Evolutionary conservation across 1,140 invertebrate genomes (phyloP).

Genomic region (Tetramorium alpestre): DNA sequence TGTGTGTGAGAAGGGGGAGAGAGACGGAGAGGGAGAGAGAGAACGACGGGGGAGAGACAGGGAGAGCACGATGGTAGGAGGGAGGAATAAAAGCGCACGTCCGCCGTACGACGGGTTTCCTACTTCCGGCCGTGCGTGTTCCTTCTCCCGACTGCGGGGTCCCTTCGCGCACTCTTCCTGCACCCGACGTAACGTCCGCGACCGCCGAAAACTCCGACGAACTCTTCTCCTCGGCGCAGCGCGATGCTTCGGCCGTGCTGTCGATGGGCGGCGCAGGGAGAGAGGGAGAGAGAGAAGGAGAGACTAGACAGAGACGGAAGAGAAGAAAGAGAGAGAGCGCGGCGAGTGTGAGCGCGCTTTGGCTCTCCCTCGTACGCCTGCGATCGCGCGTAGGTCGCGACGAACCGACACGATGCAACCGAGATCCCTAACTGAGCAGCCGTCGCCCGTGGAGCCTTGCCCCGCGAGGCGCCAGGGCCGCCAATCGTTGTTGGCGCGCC

Average conservation of each 20-base stretch:
- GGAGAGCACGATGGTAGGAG: constrained; percentile 47
- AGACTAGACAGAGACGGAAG: constrained; percentile 3
- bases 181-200: neutral
- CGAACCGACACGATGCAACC: constrained; percentile 79
- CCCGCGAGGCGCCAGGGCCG: constrained; percentile 68
- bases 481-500: constrained; percentile 52
- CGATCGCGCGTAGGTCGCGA: constrained; percentile 17
- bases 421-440: constrained; percentile 80
- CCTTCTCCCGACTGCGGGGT: neutral
- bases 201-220: neutral
- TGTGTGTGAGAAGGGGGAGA: neutral
- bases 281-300: constrained; percentile 18
- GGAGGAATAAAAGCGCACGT: constrained; percentile 51
- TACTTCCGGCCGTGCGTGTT: constrained; percentile 48
- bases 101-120: constrained; percentile 48
- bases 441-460: constrained; percentile 75
- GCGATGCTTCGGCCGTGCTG: neutral
- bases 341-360: constrained; percentile 28
- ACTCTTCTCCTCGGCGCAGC: neutral
- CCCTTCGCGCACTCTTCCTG: neutral
- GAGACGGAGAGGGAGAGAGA: neutral
- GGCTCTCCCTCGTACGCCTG: constrained; percentile 44
- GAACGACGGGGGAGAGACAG: constrained; percentile 41
- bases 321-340: constrained; percentile 27
- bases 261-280: constrained; percentile 53